Conservation (phyloP, 1,140 invertebrate genomes). For the Brachionus rubens region DNA sequence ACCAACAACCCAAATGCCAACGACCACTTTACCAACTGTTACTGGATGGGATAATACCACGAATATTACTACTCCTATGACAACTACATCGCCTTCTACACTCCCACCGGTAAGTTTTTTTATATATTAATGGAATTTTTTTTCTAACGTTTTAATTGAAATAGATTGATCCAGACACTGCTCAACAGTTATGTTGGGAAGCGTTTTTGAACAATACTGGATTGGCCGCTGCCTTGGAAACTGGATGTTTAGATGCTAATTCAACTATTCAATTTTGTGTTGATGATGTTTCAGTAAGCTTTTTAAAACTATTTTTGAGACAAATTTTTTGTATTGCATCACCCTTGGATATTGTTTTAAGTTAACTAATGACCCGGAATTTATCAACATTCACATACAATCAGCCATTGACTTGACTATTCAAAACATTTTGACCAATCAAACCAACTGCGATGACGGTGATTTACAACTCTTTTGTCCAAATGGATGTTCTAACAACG, state of each 20-base stretch:
- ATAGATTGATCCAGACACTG: background rate
- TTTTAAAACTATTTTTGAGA: background rate
- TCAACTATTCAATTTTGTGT: background rate
- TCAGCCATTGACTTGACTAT: constrained; percentile 1
- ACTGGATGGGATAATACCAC: background rate
- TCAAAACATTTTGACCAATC: background rate
- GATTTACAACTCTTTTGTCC: background rate
- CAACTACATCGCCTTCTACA: too few relatives aligned
- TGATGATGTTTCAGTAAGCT: background rate
- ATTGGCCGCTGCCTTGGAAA: background rate
- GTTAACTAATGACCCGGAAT: background rate
- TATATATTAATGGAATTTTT: background rate
- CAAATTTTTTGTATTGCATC: too few relatives aligned
- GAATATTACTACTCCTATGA: background rate
- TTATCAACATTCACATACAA: constrained; percentile 19
- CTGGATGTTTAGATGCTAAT: background rate
- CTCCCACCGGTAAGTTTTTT: too few relatives aligned
- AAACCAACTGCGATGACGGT: background rate
- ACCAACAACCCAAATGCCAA: constrained; percentile 7
- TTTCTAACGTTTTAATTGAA: background rate
- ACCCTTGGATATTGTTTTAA: background rate
- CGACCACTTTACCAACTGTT: background rate
- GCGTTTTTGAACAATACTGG: background rate
- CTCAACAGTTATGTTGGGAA: background rate
- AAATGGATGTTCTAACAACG: constrained; percentile 5